Percentiles rank a stretch among this genome's conserved stretches.
Evolutionary conservation across 1,140 invertebrate genomes (phyloP).

Genomic region (Gonatopus flavifemur): DNA sequence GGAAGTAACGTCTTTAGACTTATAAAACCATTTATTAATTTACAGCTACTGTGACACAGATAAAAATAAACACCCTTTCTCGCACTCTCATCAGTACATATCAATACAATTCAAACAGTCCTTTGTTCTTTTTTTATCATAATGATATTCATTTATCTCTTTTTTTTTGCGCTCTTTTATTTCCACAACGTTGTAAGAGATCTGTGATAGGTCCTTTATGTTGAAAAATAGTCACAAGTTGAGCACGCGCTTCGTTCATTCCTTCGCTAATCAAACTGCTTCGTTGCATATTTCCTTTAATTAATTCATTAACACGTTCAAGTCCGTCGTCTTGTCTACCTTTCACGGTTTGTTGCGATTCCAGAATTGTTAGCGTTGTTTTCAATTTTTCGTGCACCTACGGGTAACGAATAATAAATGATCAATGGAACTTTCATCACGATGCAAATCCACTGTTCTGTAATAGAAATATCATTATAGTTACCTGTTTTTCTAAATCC

Average conservation of each 20-base stretch:
- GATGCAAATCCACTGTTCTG: too few relatives aligned
- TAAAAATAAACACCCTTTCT: constrained; percentile 37
- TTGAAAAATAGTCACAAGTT: constrained; percentile 88
- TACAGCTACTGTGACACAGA: constrained; percentile 43
- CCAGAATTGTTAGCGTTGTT: constrained; percentile 66
- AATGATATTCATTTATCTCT: constrained; percentile 65
- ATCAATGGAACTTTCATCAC: too few relatives aligned
- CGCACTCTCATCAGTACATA: constrained; percentile 15
- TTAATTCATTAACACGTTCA: constrained; percentile 74
- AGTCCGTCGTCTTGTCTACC: constrained; percentile 66
- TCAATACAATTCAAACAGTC: constrained; percentile 4
- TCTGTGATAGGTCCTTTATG: constrained; percentile 86
- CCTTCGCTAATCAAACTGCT: constrained; percentile 92
- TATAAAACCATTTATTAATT: constrained; percentile 46
- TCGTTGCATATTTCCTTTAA: constrained; percentile 92
- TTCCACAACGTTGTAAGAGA: constrained; percentile 85
- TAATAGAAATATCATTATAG: constrained; percentile 25
- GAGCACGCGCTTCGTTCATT: constrained; percentile 81
- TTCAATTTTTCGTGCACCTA: constrained; percentile 68
- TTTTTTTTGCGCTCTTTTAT: constrained; percentile 89
- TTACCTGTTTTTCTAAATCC: constrained; percentile 59
- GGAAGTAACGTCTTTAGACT: constrained; percentile 25
- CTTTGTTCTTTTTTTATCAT: too few relatives aligned
- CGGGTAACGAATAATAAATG: constrained; percentile 28
- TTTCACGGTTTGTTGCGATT: constrained; percentile 63